phyloP scores from a whole-genome alignment of 2,888 invertebrate genomes.

The Erpobdella octoculata region DNA sequence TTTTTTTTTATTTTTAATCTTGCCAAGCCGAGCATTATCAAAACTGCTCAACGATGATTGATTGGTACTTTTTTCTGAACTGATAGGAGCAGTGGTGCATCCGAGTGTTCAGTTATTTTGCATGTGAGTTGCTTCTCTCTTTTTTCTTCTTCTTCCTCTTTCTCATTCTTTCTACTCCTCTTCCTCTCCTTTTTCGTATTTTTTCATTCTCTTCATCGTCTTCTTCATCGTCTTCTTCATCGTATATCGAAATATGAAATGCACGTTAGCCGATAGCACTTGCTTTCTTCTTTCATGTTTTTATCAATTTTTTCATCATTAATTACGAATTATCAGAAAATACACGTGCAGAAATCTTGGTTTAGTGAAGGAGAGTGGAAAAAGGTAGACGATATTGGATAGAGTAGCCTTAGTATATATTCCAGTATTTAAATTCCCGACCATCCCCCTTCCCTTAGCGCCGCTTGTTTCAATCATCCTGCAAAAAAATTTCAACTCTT shows the following conservation, averaged over 20 bases:
- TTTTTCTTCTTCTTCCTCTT: no score
- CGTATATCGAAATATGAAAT: not conserved
- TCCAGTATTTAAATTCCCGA: no score
- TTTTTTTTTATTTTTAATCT: not conserved
- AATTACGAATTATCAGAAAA: no score
- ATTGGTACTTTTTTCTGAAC: constrained; percentile 2
- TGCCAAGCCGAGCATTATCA: not conserved
- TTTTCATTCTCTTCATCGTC: not conserved
- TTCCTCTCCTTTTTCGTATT: not conserved
- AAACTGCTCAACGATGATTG: not conserved
- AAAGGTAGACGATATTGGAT: no score
- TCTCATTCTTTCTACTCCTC: no score
- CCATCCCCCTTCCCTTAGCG: no score
- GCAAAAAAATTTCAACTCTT: no score
- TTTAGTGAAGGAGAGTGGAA: no score
- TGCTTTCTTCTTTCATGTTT: not conserved
- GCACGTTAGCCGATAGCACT: not conserved
- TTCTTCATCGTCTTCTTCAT: not conserved
- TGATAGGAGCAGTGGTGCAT: not conserved
- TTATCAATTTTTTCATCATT: no score
- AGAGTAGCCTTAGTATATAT: no score
- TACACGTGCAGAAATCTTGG: no score
- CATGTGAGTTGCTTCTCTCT: not conserved
- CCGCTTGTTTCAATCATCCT: no score
- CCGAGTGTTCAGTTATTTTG: not conserved